Percentiles rank a stretch among this genome's conserved stretches.
Evolutionary conservation across 92 coral and sea anemone species (phyloP).

Genomic region (Siderastrea siderea): DNA sequence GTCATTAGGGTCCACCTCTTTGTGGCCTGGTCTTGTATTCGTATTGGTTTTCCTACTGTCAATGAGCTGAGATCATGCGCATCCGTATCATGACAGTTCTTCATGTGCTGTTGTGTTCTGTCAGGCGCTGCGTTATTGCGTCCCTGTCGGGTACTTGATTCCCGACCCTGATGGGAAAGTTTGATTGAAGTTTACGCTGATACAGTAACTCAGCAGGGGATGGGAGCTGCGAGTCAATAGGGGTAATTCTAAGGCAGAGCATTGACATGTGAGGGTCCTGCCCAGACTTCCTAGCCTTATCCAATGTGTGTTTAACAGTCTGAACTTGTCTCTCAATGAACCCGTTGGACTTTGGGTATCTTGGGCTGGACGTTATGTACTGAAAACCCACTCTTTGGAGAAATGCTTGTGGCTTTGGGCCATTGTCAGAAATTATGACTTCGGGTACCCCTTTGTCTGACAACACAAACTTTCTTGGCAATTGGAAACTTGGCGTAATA

Average conservation of each 20-base stretch:
- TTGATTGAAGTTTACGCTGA: conserved; percentile 24
- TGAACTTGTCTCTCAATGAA: no score
- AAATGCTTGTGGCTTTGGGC: conserved; percentile 28
- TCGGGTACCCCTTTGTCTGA: conserved; percentile 39
- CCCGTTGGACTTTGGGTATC: no score
- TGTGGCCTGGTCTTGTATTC: not conserved
- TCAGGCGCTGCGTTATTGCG: no score
- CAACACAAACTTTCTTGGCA: conserved; percentile 25
- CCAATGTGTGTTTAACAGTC: no score
- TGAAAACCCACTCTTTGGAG: not conserved
- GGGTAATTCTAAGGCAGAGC: no score
- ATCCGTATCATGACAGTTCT: not conserved
- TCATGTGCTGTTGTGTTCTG: no score
- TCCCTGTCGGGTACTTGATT: no score
- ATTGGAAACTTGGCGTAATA: not conserved
- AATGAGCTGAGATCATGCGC: conserved; percentile 10
- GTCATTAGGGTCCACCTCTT: not conserved
- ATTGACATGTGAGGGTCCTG: no score
- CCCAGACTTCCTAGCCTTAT: no score
- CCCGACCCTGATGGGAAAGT: not conserved
- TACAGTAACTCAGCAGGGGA: not conserved
- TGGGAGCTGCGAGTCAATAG: no score
- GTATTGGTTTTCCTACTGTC: not conserved
- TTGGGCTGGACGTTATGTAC: no score
- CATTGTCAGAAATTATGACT: no score